Conservation (phyloP, 64 coral and sea anemone genomes). For the Orbicella faveolata region DNA sequence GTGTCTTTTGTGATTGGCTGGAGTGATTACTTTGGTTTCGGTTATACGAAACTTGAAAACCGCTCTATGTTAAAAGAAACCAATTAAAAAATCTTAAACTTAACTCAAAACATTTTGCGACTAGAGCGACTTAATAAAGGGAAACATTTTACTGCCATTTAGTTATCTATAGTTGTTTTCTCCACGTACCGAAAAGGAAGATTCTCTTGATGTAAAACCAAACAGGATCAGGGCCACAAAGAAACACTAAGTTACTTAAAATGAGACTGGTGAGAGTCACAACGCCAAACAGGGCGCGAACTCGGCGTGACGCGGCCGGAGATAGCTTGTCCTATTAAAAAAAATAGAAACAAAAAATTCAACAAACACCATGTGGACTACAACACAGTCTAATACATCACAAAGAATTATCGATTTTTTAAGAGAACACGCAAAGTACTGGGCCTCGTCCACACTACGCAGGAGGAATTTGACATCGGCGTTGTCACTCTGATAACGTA, state of each 20-base stretch:
- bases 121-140: neutral
- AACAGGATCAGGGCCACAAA: constrained; percentile 57
- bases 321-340: constrained; percentile 62
- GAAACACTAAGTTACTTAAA: constrained; percentile 93
- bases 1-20: too few species aligned
- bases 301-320: constrained; percentile 65
- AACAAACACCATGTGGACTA: too few species aligned
- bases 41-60: too few species aligned
- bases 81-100: neutral
- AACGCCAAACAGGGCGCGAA: constrained; percentile 69
- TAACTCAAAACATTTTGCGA: neutral
- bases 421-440: too few species aligned
- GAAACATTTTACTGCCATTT: neutral
- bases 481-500: too few species aligned
- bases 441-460: too few species aligned
- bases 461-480: too few species aligned
- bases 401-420: too few species aligned
- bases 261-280: constrained; percentile 54
- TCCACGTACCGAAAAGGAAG: constrained; percentile 52
- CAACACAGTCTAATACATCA: too few species aligned
- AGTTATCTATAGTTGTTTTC: too few species aligned
- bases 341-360: neutral
- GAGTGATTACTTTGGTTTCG: too few species aligned
- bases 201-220: constrained; percentile 73
- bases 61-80: too few species aligned